A percentile compares a stretch with the other conserved stretches of the same genome.
phyloP scores from a whole-genome alignment of 1,140 invertebrate genomes.

The Akabosia matsudoensis region DNA sequence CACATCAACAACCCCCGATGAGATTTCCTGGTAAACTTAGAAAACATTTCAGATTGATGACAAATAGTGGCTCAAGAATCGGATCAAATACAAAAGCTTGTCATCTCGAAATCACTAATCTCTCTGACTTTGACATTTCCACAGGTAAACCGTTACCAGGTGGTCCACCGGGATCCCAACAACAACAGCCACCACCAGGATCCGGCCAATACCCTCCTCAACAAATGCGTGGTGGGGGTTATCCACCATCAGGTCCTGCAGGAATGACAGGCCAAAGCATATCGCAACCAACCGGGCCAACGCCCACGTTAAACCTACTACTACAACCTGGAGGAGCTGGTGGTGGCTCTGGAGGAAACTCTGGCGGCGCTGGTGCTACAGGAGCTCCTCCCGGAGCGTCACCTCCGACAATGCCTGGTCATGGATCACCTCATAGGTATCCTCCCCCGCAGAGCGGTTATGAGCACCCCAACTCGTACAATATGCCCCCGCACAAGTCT shows the following conservation, averaged over 20 bases:
- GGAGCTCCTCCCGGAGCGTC: conserved; percentile 31
- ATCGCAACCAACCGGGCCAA: conserved; percentile 75
- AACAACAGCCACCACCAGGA: conserved; percentile 9
- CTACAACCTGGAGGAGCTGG: conserved; percentile 60
- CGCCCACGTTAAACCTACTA: conserved; percentile 84
- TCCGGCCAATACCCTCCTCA: conserved; percentile 18
- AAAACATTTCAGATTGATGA: too few relatives aligned
- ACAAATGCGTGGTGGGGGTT: conserved; percentile 24
- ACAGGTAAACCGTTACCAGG: conserved; percentile 9
- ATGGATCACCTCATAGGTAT: conserved; percentile 34
- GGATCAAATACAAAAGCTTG: background rate
- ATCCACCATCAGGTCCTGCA: conserved; percentile 33
- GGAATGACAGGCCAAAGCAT: conserved; percentile 62
- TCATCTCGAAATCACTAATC: background rate
- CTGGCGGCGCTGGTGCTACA: conserved; percentile 45
- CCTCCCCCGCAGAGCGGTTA: conserved; percentile 32
- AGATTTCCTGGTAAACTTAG: conserved; percentile 43
- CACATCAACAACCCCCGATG: conserved; percentile 40
- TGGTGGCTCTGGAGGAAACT: conserved; percentile 37
- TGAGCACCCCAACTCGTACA: conserved; percentile 32
- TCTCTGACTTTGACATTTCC: background rate
- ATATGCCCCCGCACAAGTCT: conserved; percentile 38
- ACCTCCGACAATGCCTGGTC: conserved; percentile 6
- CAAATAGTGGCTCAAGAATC: too few relatives aligned
- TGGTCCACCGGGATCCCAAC: background rate